Evolutionary conservation across 1,140 invertebrate species (phyloP), one percentile per base, ranked within the genome.

Genomic region (Campoletis sonorensis): DNA sequence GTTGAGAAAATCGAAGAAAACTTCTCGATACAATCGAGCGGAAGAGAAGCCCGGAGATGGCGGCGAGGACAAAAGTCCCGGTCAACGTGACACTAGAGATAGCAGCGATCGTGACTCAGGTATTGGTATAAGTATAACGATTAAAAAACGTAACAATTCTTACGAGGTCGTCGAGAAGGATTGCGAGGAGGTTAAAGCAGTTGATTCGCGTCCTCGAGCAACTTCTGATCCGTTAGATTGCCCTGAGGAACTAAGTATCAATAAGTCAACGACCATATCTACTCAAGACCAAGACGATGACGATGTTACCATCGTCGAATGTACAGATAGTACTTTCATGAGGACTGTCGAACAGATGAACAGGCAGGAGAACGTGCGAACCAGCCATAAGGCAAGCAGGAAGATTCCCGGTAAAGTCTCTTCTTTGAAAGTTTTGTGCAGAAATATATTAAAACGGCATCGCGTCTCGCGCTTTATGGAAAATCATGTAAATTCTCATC

Each of bases 101-200:
- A 87, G 81, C 70, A 89, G 83, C 81, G 90, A 91, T 64, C 76
- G 84, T 10, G 88, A 91, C 78, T 90, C 89, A 54, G 87, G 88
- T 27, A 88, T 87, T 83, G 90, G 89, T 16, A 90, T 92, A 37
- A 91, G 84, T 37, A 91, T 92, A 72, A 91, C 89, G n/a, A 92
- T 92, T 21, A 92, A 92, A 73, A 92, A 92, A 76, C 90, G 88
- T 45, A 90, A 92, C 78, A 84, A 92, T 85, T 91, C 90, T 0
- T 92, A 92, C 79, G 89, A 92, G 76, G 89, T 92, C 78, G 90
- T 92, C 11, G 87, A 84, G 21, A 89, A 85, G 64, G 87, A 91
- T 58, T 70, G 58, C 16, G 83, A 83, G 70, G 80, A 85, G 73
- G 80, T 80, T 16, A 80, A 77, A 21, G 77, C 70, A 7, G 37